Evolutionary conservation across 2,113 vertebrate species (phyloP), one percentile per base, ranked within the genome.

Genomic region (Urocitellus parryii): DNA sequence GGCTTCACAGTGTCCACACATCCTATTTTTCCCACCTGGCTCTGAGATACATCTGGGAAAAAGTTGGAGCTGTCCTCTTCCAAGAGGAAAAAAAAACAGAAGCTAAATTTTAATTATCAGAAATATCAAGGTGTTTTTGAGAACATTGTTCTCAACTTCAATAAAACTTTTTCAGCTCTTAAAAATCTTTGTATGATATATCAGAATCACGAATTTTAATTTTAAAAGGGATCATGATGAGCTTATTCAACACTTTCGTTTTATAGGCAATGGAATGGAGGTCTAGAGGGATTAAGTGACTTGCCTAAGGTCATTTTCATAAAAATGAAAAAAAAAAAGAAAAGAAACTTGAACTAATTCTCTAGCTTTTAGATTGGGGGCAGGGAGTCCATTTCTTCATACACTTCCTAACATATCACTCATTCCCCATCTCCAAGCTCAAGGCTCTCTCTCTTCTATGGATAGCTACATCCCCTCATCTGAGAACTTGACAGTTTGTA

Each of bases 291-390:
- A 96, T 92, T 95, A 93, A 88, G 72, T 92, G 87, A 95, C 87
- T 97, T 65, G 84, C 76, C 87, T 97, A 73, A 94, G 96, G 96
- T 97, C 95, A 95, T 95, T 97, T 97, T 96, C 81, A 96, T 87
- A 94, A 92, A 96, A 96, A 77, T 79, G 83, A 42, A 20, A 77
- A 88, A 95, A 51, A 87, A 95, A 48, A 58, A 93, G 95, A 88
- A 88, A 90, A 16, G 67, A 63, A 63, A 63, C 63, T 95, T 93
- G 93, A 93, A 96, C 89, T 78, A 97, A 93, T 96, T 96, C 67
- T 96, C 78, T 80, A 91, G 84, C 45, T 95, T 95, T 97, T 77
- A 95, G 91, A 91, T 91, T 92, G 85, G 45, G 72, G 22, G 25
- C 61, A 63, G 24, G 42, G 51, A 68, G 61, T 48, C 2, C 14